Evolutionary conservation across 2,888 invertebrate species (phyloP), one percentile per base, ranked within the genome.

Genomic region (Melolontha melolontha): DNA sequence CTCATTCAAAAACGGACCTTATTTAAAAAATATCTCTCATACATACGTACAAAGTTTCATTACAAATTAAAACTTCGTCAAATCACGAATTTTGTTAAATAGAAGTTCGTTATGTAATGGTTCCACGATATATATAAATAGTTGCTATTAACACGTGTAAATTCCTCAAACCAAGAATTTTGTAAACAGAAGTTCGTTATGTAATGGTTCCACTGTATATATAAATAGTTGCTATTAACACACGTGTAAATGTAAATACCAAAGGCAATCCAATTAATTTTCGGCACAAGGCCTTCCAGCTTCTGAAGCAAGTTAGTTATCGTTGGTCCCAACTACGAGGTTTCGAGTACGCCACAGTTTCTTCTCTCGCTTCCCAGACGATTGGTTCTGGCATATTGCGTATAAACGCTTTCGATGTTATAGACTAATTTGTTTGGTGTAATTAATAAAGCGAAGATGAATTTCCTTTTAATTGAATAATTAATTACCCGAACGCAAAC

Each of bases 401-500:
- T 29, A 16, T 39, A 54, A 39, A 40, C 11, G 16, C 5, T 34
- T 34, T 34, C 8, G 39, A 16, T 54, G 29, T 47, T 8, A 47
- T 17, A 14, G 14, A 34, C 17, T 49, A 62, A 62, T 62, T 62
- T 49, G 34, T 34, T 62, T 49, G 16, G 10, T 12, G 47, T 62
- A 47, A 62, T 62, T 62, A 62, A 62, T 62, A 62, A 62, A 34
- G 39, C 16, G 34, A 62, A 34, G 59, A 62, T 62, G 47, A 62
- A 62, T 47, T 62, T 47, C 47, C 14, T 34, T 39, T 62, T 62
- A 62, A 62, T 62, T 62, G 49, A 17, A 62, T 62, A 62, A 62
- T 62, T 62, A 62, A 62, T 62, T 62, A 62, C 16, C 16, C 34
- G 39, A 62, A 62, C 47, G 59, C 17, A 62, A 62, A 62, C 59